Evolutionary conservation across 2,797 vertebrate genomes (phyloP).

Genomic region (Phrynocephalus forsythii): DNA sequence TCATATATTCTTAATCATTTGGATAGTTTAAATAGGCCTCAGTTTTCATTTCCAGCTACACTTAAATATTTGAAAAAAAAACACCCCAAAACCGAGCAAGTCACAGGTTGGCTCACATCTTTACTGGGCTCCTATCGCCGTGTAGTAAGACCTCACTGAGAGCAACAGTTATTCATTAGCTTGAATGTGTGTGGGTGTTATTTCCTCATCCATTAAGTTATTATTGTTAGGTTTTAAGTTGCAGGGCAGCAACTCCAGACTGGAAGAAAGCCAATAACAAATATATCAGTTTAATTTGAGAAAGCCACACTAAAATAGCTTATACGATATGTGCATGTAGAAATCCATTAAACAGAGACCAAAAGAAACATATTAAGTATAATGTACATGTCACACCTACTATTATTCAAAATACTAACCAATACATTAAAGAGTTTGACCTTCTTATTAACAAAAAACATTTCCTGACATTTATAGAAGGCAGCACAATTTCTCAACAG

Average conservation of each 20-base stretch:
- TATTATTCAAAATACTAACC: constrained; percentile 2
- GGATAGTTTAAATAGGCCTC: neutral
- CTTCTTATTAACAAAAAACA: constrained; percentile 10
- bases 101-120: neutral
- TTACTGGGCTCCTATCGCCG: neutral
- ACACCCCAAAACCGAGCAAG: neutral
- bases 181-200: constrained; percentile 35
- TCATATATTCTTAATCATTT: neutral
- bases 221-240: constrained; percentile 39
- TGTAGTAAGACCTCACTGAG: constrained; percentile 18
- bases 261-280: constrained; percentile 31
- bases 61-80: neutral
- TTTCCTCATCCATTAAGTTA: constrained; percentile 43
- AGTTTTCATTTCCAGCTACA: constrained; percentile 1
- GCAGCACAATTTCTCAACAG: neutral
- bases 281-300: constrained; percentile 39
- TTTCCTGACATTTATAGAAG: neutral
- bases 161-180: constrained; percentile 36
- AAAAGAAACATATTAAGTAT: neutral
- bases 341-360: neutral
- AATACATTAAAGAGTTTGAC: constrained; percentile 18
- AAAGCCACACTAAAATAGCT: constrained; percentile 19
- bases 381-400: neutral
- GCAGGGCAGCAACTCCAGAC: constrained; percentile 22
- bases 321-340: neutral